Evolutionary conservation across 2,113 vertebrate species (phyloP).

Genomic region (Nesoenas mayeri): DNA sequence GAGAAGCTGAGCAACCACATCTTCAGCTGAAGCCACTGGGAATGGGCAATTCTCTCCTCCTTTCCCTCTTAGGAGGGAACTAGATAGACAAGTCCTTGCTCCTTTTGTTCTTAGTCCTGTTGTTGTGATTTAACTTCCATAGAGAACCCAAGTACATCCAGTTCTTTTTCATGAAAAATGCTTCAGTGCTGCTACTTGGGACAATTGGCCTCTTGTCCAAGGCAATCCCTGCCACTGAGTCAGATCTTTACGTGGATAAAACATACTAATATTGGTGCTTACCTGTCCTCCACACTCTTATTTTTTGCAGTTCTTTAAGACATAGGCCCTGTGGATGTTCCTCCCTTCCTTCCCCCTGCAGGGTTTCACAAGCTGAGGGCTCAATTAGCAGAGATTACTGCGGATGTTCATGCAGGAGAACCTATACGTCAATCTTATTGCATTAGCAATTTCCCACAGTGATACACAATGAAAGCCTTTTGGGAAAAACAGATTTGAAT

Average conservation of each 20-base stretch:
- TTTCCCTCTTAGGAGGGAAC: not conserved
- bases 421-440: conserved; percentile 58
- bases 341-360: not conserved
- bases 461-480: conserved; percentile 64
- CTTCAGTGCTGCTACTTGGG: not conserved
- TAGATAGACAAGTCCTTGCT: not conserved
- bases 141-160: not conserved
- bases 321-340: not conserved
- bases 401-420: conserved; percentile 35
- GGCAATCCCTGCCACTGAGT: not conserved
- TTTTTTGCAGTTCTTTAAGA: not conserved
- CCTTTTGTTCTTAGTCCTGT: not conserved
- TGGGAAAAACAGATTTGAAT: conserved; percentile 59
- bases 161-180: not conserved
- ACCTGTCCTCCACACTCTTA: not conserved
- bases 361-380: not conserved
- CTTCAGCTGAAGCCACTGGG: not conserved
- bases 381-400: conserved; percentile 41
- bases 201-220: not conserved
- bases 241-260: not conserved
- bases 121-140: not conserved
- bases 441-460: conserved; percentile 67
- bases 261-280: not conserved
- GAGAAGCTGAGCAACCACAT: not conserved
- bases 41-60: not conserved